Evolutionary conservation across 2,888 invertebrate species (phyloP), one percentile per base, ranked within the genome.

Genomic region (Axea sp.): DNA sequence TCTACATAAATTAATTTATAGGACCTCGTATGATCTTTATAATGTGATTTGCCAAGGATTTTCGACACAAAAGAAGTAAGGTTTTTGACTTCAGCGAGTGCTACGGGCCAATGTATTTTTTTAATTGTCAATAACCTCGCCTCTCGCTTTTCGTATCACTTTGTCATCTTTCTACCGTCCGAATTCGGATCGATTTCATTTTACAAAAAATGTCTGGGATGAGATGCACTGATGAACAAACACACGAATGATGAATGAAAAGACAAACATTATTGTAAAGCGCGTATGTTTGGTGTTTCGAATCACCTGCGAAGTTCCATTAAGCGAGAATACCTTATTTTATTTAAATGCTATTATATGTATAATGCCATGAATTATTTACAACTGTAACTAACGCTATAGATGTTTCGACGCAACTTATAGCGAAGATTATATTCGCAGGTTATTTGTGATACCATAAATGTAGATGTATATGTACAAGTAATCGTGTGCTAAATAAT

Each of bases 401-500:
- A 8, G 22, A 15, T 31, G 24, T 15, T 12, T 15, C 12, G 5
- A 8, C 19, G 39, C 3, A 8, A 12, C 9, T 39, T 6, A 28
- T 19, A 49, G 15, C 4, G 11, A n/a, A 55, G n/a, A 6, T 47
- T 6, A 19, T 7, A 26, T 14, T 67, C 31, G 68, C 37, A 33
- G 33, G 68, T 45, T 11, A 49, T 39, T 67, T 67, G 51, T 12
- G 14, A 53, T 39, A 12, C 26, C 19, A 28, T 9, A 51, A 26
- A 45, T 47, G 49, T 57, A 49, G 53, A 33, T 71, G 47, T 37
- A 71, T 72, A 72, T 65, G 53, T 72, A 65, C 26, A 65, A 59
- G 53, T 65, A 72, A 64, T 17, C 22, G 64, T 72, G 72, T 72
- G 72, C 64, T 72, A 72, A 72, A 51, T 62, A 41, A 60, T 24